Base-by-base conservation (phyloP, 2,888 invertebrate species). In the Chaetoderma sp. region DNA sequence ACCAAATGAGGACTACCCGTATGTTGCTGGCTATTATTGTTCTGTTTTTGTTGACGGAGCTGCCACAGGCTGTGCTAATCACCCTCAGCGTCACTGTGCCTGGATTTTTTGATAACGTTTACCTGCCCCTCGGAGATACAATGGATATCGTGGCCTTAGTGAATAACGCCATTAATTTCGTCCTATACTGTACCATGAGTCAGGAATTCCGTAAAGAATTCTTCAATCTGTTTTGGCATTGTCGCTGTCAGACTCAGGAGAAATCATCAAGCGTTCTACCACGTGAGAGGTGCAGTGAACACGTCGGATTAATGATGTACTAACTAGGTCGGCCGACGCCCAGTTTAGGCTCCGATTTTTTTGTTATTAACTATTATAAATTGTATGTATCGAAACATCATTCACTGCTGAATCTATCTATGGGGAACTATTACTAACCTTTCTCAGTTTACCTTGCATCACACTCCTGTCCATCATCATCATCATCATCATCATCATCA, bases 121-220 rank as follows among this genome's bases (percentile, higher is more conserved):
- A 96, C 87, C 76, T 81, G 30, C 86, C 85, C 8, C 77, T 88
- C 10, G 88, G 88, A 2, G 95, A 96, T 82, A 83, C 94, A 59
- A 94, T 96, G 93, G 96, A 97, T 86, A 91, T 95, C 68, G 85
- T 96, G 77, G 95, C 96, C 0, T 89, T 97, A 55, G 88, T 95
- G 76, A 96, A 96, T 86, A 94, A 95, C 3, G 93, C 95, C 1
- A 93, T 96, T 63, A 96, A 96, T 86, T 97, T 97, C 82, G 92
- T 96, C 65, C 89, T 97, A 33, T 97, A 96, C 84, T 96, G 96
- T 81, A 90, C 93, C 60, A 96, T 97, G 96, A 95, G 94, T 68
- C 90, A 93, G 70, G 95, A 96, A 89, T 97, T 97, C 86, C 90
- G 96, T 1, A 76, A 81, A 36, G 88, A 88, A 1, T 86, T 88